Percentiles rank a stretch among this genome's conserved stretches.
Evolutionary conservation across 2,113 vertebrate genomes (phyloP).

Genomic region (Symphodus melops): DNA sequence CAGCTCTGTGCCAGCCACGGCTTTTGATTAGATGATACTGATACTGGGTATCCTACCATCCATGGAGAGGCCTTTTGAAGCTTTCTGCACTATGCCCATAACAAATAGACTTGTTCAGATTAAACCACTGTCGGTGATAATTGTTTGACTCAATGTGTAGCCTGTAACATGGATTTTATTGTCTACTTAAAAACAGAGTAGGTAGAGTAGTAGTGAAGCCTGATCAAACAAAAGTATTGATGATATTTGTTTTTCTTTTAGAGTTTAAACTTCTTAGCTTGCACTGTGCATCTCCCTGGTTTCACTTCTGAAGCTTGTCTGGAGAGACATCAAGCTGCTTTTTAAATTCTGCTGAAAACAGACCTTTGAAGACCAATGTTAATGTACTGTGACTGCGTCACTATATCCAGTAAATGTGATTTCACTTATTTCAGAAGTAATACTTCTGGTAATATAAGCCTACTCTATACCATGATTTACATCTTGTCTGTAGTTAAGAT

Average conservation of each 20-base stretch:
- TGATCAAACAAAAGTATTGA: too few species aligned
- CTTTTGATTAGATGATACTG: constrained; percentile 44
- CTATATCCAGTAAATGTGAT: neutral
- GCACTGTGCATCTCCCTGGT: neutral
- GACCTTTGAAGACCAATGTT: neutral
- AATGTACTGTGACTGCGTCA: neutral
- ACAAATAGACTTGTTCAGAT: constrained; percentile 26
- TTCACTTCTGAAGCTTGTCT: neutral
- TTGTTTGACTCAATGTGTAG: neutral
- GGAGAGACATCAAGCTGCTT: neutral
- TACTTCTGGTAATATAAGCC: neutral
- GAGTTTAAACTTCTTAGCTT: neutral
- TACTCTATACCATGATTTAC: constrained; percentile 35
- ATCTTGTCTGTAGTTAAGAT: constrained; percentile 49
- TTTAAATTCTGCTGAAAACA: neutral
- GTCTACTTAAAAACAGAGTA: neutral
- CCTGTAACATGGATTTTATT: neutral
- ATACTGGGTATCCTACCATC: constrained; percentile 38
- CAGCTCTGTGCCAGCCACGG: constrained; percentile 11
- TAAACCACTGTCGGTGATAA: neutral
- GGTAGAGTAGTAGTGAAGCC: neutral
- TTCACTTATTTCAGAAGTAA: neutral
- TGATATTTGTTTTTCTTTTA: neutral
- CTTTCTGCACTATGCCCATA: constrained; percentile 17
- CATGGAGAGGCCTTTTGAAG: constrained; percentile 23